Conservation (phyloP, 2,888 invertebrate genomes). For the Heliconius erato region DNA sequence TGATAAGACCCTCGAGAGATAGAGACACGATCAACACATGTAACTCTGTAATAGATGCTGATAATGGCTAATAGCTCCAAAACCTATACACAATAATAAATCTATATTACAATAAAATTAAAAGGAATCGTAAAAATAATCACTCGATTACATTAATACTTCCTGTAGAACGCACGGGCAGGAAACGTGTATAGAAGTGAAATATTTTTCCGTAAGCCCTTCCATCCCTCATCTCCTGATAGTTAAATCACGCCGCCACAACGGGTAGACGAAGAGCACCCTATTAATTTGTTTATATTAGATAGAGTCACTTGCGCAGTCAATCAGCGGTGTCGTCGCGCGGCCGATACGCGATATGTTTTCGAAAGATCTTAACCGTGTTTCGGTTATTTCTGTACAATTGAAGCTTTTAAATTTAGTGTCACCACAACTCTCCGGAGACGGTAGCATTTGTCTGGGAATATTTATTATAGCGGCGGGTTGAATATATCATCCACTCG, state of each 20-base stretch:
- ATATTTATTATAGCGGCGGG: conserved; percentile 83
- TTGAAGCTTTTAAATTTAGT: conserved; percentile 86
- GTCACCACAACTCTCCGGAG: conserved; percentile 84
- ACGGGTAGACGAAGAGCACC: conserved; percentile 62
- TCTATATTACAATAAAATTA: conserved; percentile 58
- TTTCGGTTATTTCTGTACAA: conserved; percentile 85
- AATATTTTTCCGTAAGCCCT: conserved; percentile 62
- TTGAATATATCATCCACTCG: conserved; percentile 83
- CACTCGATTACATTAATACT: conserved; percentile 43
- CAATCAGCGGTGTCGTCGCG: conserved; percentile 84
- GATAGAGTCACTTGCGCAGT: conserved; percentile 84
- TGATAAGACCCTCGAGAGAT: conserved; percentile 66
- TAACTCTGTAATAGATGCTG: conserved; percentile 74
- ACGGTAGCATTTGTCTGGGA: conserved; percentile 84
- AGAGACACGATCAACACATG: conserved; percentile 71
- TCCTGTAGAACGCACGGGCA: conserved; percentile 53
- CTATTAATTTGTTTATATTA: conserved; percentile 86
- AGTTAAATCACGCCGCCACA: conserved; percentile 59
- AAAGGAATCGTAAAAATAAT: conserved; percentile 62
- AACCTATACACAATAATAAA: conserved; percentile 52
- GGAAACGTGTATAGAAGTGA: conserved; percentile 67
- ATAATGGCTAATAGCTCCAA: conserved; percentile 62
- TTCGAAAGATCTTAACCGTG: conserved; percentile 85
- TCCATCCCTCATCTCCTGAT: conserved; percentile 39
- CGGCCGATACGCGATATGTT: conserved; percentile 85